Evolutionary conservation across 2,113 vertebrate species (phyloP).

Genomic region (Heterochromis multidens): DNA sequence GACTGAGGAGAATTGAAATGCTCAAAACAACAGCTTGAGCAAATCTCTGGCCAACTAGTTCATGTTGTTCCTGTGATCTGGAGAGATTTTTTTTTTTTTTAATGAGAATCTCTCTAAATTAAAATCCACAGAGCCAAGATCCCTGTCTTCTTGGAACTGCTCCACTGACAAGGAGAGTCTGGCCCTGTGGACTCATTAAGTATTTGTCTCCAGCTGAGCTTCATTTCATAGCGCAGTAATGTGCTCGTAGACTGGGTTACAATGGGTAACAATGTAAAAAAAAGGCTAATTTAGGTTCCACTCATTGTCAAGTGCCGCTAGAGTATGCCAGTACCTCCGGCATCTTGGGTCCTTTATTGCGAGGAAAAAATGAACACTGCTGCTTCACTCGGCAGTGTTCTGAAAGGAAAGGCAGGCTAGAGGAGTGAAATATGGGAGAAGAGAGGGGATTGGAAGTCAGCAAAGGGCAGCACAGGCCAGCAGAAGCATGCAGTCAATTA

Average conservation of each 20-base stretch:
- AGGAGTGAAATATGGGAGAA: not conserved
- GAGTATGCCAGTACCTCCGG: not conserved
- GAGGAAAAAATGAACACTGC: not conserved
- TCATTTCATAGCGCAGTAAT: conserved; percentile 16
- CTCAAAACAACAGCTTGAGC: conserved; percentile 55
- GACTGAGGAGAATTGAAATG: conserved; percentile 9
- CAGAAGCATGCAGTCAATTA: conserved; percentile 22
- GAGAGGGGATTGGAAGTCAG: not conserved
- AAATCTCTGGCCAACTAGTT: conserved; percentile 24
- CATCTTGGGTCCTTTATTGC: not conserved
- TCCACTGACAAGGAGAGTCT: conserved; percentile 30
- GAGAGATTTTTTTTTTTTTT: not conserved
- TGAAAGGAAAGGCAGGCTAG: not conserved
- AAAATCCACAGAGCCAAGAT: conserved; percentile 49
- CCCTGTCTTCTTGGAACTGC: conserved; percentile 42
- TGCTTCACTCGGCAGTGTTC: not conserved
- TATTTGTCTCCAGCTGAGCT: conserved; percentile 26
- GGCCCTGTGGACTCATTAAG: conserved; percentile 24
- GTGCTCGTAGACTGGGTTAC: not conserved
- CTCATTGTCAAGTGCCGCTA: conserved; percentile 7
- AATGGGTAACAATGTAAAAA: conserved; percentile 1
- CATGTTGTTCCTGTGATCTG: conserved; percentile 58
- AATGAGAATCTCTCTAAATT: conserved; percentile 33
- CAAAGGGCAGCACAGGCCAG: conserved; percentile 11
- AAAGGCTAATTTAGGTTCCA: not conserved